Percentiles rank a stretch among this genome's conserved stretches.
Conservation (phyloP, 2,888 invertebrate species). For the Octodonta nipae region DNA sequence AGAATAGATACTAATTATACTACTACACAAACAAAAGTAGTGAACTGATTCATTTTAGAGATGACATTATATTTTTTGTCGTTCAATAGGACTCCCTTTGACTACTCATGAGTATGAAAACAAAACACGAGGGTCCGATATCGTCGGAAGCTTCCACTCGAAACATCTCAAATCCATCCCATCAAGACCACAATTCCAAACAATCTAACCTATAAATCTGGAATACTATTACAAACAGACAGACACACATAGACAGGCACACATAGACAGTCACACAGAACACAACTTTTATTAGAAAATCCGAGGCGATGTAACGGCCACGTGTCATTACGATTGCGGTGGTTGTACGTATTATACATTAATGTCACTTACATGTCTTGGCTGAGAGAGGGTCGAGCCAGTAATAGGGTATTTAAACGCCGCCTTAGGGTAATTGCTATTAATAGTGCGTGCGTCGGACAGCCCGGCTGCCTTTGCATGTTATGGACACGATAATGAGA, state of each 20-base stretch:
- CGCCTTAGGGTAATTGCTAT: conserved; percentile 35
- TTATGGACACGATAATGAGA: conserved; percentile 34
- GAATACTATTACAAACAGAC: conserved; percentile 13
- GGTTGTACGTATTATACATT: conserved; percentile 25
- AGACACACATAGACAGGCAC: neutral
- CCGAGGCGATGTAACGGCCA: conserved; percentile 9
- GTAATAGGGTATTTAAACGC: conserved; percentile 30
- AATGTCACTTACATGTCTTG: conserved; percentile 30
- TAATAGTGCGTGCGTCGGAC: conserved; percentile 34
- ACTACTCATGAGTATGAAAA: no score
- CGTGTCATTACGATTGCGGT: no score
- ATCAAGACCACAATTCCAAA: conserved; percentile 7
- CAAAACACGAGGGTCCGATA: no score
- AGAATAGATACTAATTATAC: no score
- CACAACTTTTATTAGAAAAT: conserved; percentile 6
- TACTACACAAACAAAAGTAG: no score
- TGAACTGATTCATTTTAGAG: no score
- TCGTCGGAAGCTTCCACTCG: no score
- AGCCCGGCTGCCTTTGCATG: conserved; percentile 30
- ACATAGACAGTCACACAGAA: neutral
- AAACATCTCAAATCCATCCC: no score
- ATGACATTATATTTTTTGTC: no score
- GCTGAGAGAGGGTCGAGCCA: conserved; percentile 21
- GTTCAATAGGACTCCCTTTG: no score
- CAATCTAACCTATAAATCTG: conserved; percentile 12